Base-by-base conservation (phyloP, 2,888 invertebrate genomes). In the Eupithecia subumbrata region DNA sequence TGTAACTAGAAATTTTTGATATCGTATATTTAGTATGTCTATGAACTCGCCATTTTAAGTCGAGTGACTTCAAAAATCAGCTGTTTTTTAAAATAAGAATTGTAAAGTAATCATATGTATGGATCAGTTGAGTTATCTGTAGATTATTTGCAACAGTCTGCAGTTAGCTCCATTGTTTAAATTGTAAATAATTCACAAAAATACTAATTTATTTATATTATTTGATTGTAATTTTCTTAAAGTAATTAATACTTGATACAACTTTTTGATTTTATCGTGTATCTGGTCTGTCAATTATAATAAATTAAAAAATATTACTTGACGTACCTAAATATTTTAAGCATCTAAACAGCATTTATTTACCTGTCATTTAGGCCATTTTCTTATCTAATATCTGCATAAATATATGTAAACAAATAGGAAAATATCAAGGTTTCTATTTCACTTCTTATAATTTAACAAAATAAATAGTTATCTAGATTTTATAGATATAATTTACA, bases 1-100 rank as follows among this genome's bases (percentile, higher is more conserved):
- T 66, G 37, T 11, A 25, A n/a, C 34, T 69, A 71, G 40, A 66
- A n/a, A 25, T 64, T 69, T 67, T 34, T 70, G 25, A 40, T n/a
- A 45, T 22, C 16, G 22, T 40, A 68, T 7, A 8, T 22, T 43
- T 60, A 25, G 34, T 18, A 34, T 3, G 64, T 64, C 64, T 34
- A 18, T 9, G 64, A 30, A 64, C 34, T 64, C 64, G 34, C 16
- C 34, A 64, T 64, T 64, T 64, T 63, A 63, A 63, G 7, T 14
- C 5, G 1, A 63, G 25, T 16, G 5, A 63, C 9, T 34, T 64
- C 22, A 22, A 12, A 25, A 60, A 25, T 25, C 0, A 60, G 25
- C 14, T 1, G 25, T 14, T 5, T 60, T n/a, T 60, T 12, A 25
- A 25, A 12, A 25, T 9, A 52, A 4, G 22, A 25, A 25, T 60